Conservation (phyloP, 2,888 invertebrate species). For the Dermolepida albohirtum region DNA sequence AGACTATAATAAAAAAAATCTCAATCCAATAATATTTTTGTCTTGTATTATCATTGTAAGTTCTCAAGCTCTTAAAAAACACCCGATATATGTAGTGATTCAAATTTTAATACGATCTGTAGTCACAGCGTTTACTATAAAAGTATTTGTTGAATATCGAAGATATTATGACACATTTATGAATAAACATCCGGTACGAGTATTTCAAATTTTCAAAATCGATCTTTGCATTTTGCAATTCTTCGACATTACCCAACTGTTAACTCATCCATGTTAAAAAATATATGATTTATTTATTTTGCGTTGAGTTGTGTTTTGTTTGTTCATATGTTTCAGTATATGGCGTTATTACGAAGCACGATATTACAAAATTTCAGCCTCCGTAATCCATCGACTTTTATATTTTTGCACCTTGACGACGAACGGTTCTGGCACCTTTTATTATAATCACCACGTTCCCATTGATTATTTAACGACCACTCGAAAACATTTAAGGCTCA, state of each 20-base stretch:
- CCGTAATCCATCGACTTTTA: constrained; percentile 29
- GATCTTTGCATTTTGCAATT: no score
- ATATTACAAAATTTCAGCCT: constrained; percentile 37
- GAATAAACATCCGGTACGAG: no score
- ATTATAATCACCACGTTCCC: constrained; percentile 44
- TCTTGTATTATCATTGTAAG: no score
- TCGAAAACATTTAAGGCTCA: constrained; percentile 45
- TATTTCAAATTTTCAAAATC: no score
- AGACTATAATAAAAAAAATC: no score
- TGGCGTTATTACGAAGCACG: constrained; percentile 14
- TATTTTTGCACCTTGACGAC: constrained; percentile 41
- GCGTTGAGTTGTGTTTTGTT: not conserved
- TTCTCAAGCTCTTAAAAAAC: no score
- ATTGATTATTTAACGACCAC: constrained; percentile 46
- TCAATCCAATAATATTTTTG: no score
- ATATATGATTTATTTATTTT: constrained; percentile 4
- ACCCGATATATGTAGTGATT: no score
- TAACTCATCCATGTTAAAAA: constrained; percentile 4
- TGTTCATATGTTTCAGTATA: constrained; percentile 14
- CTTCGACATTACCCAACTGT: not conserved
- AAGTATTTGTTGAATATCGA: no score
- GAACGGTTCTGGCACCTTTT: constrained; percentile 43
- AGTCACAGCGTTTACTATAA: no score
- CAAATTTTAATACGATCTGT: no score
- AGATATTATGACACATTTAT: no score